These are phyloP conservation scores for Pollimyrus isidori DNA, from an alignment of 2,113 vertebrate species.

Conservation along the genomic window DNA sequence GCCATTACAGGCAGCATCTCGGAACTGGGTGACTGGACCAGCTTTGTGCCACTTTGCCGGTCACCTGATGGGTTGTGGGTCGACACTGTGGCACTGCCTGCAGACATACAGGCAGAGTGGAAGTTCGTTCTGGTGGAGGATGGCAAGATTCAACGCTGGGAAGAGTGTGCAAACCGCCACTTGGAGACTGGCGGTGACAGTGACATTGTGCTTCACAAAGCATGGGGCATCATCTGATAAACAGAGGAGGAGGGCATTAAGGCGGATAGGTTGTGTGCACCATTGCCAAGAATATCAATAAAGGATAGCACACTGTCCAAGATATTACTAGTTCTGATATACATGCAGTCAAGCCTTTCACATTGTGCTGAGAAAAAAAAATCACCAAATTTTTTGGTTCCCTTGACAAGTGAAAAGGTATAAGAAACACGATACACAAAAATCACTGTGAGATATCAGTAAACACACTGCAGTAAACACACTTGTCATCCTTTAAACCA, in stretches of 20 bases:
- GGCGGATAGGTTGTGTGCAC: background rate
- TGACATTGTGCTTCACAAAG: constrained; percentile 52
- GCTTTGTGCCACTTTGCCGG: constrained; percentile 48
- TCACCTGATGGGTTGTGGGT: constrained; percentile 63
- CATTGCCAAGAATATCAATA: background rate
- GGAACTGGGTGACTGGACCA: constrained; percentile 59
- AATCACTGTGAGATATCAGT: background rate
- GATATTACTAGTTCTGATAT: background rate
- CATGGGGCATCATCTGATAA: constrained; percentile 61
- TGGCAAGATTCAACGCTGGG: constrained; percentile 63
- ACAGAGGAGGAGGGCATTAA: background rate
- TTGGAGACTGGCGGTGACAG: constrained; percentile 52
- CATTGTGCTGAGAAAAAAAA: background rate
- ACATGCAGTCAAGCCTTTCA: background rate
- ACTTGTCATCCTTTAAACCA: background rate
- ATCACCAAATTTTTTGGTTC: background rate
- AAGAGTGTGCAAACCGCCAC: constrained; percentile 64
- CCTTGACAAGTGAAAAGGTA: background rate
- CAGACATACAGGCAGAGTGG: constrained; percentile 59
- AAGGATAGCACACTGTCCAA: background rate
- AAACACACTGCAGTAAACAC: background rate
- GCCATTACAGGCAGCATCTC: constrained; percentile 63
- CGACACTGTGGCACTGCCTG: constrained; percentile 49
- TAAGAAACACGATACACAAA: background rate
- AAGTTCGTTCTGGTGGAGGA: constrained; percentile 71